Evolutionary conservation across 1,140 invertebrate genomes (phyloP), one percentile per base, ranked within the genome.

Genomic region (Cardiocondyla obscurior): DNA sequence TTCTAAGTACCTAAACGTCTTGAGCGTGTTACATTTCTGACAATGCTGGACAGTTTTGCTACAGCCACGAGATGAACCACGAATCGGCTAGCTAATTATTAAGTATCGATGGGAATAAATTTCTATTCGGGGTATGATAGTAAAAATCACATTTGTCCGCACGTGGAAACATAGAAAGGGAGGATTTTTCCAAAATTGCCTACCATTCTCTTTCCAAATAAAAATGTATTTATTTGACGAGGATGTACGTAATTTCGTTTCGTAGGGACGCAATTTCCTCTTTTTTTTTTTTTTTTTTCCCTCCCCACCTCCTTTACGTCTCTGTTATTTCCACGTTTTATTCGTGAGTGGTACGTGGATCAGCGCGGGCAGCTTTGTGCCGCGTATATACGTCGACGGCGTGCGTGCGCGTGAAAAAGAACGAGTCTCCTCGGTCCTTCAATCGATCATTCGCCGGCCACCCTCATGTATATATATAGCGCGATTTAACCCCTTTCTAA

Each of bases 401-500:
- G 25, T n/a, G 39, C 5, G 30, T 14, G 39, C 77, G 72, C 44
- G 53, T 60, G 73, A 77, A 77, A 77, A 19, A 44, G 82, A 81
- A 57, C 62, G 67, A 57, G 58, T 46, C 58, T 64, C 53, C 30
- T 55, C 55, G 77, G 67, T 67, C 67, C 69, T 72, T 72, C 14
- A n/a, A 72, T 72, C 69, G 69, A 72, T 72, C 51, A 57, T 22
- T 57, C 49, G 33, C 2, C 30, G 51, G 30, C 19, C 58, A 53
- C 77, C 42, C 65, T 70, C 28, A 44, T 44, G 14, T 49, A 28
- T 58, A 70, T 65, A 69, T 73, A 65, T 72, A 84, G 58, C 36
- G 28, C 55, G 44, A 62, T 82, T 84, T 85, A 85, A 85, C 79
- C 79, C 60, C 79, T 85, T 82, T 82, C 69, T 74, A 73, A 74